Evolutionary conservation across 2,797 vertebrate genomes (phyloP).

Genomic region (Acridotheres tristis): DNA sequence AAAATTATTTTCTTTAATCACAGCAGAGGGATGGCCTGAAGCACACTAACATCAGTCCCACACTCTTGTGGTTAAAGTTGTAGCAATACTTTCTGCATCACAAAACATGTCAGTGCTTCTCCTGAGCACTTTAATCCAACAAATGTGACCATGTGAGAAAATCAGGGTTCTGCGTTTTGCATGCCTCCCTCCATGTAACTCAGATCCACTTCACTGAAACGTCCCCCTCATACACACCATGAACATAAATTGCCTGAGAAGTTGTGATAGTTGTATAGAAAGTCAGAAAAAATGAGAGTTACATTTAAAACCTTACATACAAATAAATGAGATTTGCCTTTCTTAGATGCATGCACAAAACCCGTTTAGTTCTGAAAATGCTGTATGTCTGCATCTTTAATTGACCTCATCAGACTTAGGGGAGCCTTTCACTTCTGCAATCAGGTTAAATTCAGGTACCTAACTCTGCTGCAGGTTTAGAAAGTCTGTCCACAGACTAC

Average conservation of each 20-base stretch:
- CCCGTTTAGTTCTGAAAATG: not conserved
- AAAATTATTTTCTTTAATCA: conserved; percentile 24
- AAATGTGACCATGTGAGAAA: not conserved
- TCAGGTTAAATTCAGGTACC: not conserved
- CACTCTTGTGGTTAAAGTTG: not conserved
- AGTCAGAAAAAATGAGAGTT: not conserved
- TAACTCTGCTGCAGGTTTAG: not conserved
- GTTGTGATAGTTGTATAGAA: not conserved
- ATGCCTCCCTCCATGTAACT: not conserved
- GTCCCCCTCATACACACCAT: not conserved
- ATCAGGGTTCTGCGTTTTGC: not conserved
- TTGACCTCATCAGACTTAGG: not conserved
- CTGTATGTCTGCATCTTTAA: not conserved
- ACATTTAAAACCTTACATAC: not conserved
- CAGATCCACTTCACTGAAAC: not conserved
- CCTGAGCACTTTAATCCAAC: not conserved
- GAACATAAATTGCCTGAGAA: not conserved
- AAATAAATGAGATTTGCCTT: not conserved
- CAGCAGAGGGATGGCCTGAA: not conserved
- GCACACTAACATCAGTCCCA: not conserved
- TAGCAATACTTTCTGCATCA: not conserved
- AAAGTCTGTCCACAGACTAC: not conserved
- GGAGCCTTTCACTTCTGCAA: not conserved
- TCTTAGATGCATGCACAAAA: not conserved
- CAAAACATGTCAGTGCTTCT: not conserved